Percentiles rank a stretch among this genome's conserved stretches.
These are phyloP conservation scores for Pemphredon lugubris DNA, from an alignment of 2,888 invertebrate species.

Conservation along the genomic window DNA sequence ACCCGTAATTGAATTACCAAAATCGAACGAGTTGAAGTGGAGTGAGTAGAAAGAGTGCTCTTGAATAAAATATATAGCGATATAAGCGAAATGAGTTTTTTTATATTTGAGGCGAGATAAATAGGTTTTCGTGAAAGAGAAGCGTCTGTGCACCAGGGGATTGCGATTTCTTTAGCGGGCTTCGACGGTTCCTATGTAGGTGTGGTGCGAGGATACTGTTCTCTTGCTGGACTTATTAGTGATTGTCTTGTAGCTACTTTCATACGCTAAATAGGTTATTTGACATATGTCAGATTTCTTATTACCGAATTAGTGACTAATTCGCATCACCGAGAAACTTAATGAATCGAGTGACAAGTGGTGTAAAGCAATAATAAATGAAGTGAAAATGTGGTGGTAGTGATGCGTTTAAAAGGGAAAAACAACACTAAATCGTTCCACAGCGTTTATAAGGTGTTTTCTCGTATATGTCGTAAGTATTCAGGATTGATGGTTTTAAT, in stretches of 20 bases:
- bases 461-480: conserved; percentile 80
- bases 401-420: conserved; percentile 79
- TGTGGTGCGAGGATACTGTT: conserved; percentile 47
- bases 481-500: conserved; percentile 18
- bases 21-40: conserved; percentile 49
- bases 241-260: conserved; percentile 59
- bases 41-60: conserved; percentile 24
- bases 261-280: conserved; percentile 65
- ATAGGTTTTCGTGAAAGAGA: neutral
- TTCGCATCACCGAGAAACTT: conserved; percentile 18
- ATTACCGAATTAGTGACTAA: conserved; percentile 57
- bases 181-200: conserved; percentile 17
- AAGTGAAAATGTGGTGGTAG: conserved; percentile 72
- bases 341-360: conserved; percentile 26
- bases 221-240: conserved; percentile 34
- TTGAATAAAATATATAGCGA: conserved; percentile 22
- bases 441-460: conserved; percentile 79
- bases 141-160: neutral
- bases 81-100: conserved; percentile 9
- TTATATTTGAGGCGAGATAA: neutral
- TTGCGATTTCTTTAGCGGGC: neutral
- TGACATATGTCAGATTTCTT: conserved; percentile 70
- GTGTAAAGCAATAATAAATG: conserved; percentile 35
- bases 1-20: conserved; percentile 61
- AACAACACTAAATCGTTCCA: conserved; percentile 79